Evolutionary conservation across 2,888 invertebrate species (phyloP).

Genomic region (Lampropteryx suffumata): DNA sequence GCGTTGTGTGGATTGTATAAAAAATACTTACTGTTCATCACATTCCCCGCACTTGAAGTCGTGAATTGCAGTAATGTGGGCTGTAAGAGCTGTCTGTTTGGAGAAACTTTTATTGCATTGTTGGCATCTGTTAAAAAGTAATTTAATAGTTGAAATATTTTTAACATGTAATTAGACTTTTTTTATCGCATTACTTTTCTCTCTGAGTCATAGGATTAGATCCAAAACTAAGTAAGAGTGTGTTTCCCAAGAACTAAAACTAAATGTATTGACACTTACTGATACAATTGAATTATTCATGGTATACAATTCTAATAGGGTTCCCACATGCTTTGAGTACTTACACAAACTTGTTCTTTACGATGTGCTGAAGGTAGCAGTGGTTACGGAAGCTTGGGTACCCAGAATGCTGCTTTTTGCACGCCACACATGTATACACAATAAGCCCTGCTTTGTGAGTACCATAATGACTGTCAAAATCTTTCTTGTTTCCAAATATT

Average conservation of each 20-base stretch:
- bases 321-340: no score
- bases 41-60: slow-evolving; percentile 60
- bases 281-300: no score
- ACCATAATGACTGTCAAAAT: slow-evolving; percentile 80
- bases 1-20: no score
- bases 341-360: slow-evolving; percentile 81
- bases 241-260: no score
- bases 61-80: slow-evolving; percentile 59
- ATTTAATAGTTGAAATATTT: no score
- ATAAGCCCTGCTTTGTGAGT: slow-evolving; percentile 58
- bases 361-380: slow-evolving; percentile 81
- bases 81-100: slow-evolving; percentile 54
- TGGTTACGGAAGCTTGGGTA: slow-evolving; percentile 84
- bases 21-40: slow-evolving; percentile 61
- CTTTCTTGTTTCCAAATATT: slow-evolving; percentile 75
- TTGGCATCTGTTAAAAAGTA: slow-evolving; percentile 55
- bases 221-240: no score
- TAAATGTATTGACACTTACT: no score
- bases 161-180: no score
- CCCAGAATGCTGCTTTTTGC: slow-evolving; percentile 76
- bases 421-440: slow-evolving; percentile 82
- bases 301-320: no score
- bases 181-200: no score
- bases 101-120: slow-evolving; percentile 62
- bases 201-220: no score